These are phyloP conservation scores for Centropristis striata DNA, from an alignment of 2,113 vertebrate species.

Conservation along the genomic window DNA sequence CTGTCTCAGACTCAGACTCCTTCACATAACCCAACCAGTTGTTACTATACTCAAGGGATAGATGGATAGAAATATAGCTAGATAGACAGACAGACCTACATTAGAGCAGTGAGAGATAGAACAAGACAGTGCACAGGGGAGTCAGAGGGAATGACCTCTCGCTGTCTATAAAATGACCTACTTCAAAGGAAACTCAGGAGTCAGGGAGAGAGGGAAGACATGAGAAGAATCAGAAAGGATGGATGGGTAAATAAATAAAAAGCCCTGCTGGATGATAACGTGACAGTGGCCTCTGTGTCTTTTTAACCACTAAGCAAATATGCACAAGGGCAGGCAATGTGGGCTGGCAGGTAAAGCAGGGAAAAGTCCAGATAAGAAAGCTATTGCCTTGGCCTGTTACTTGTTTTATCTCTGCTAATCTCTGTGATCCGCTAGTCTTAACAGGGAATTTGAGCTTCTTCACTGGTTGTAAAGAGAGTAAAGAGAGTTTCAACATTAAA, in stretches of 20 bases:
- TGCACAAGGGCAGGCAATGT: constrained; percentile 41
- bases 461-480: constrained; percentile 33
- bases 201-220: constrained; percentile 39
- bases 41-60: constrained; percentile 1
- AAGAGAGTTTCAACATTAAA: constrained; percentile 34
- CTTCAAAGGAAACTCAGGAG: constrained; percentile 70
- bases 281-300: constrained; percentile 52
- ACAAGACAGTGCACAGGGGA: constrained; percentile 2
- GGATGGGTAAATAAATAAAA: constrained; percentile 62
- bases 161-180: constrained; percentile 64
- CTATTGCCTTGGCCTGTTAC: constrained; percentile 41
- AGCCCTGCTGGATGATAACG: constrained; percentile 47
- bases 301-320: constrained; percentile 73
- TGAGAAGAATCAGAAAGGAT: constrained; percentile 67
- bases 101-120: constrained; percentile 9
- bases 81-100: neutral
- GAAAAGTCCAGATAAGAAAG: constrained; percentile 44
- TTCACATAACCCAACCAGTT: constrained; percentile 1
- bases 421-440: constrained; percentile 47
- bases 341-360: constrained; percentile 14
- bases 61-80: constrained; percentile 43
- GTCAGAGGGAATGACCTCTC: constrained; percentile 58
- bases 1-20: neutral
- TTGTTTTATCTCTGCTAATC: constrained; percentile 65
- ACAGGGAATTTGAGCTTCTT: constrained; percentile 37